Percentiles rank a stretch among this genome's conserved stretches.
These are phyloP conservation scores for Gadopsis bispinosus DNA, from an alignment of 2,797 vertebrate genomes.

Conservation along the genomic window DNA sequence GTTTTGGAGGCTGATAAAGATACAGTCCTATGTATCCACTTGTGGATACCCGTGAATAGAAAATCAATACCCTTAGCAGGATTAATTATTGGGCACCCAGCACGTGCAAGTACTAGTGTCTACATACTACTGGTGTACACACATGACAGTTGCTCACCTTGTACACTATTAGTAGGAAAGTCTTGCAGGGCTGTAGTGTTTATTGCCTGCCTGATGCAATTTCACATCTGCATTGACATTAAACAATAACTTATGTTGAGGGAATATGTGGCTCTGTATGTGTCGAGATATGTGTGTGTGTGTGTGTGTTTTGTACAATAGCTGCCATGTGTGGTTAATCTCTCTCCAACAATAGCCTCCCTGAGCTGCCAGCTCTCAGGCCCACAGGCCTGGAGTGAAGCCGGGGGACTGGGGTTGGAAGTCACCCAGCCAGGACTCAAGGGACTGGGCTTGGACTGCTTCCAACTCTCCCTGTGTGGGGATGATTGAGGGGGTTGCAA, in stretches of 20 bases:
- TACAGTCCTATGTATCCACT: slow-evolving; percentile 65
- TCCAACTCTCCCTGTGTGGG: slow-evolving; percentile 75
- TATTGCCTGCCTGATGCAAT: slow-evolving; percentile 28
- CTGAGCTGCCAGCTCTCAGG: slow-evolving; percentile 73
- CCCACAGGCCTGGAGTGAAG: slow-evolving; percentile 76
- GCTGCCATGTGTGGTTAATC: slow-evolving; percentile 80
- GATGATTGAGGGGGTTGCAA: slow-evolving; percentile 77
- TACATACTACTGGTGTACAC: slow-evolving; percentile 18
- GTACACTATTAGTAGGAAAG: slow-evolving; percentile 29
- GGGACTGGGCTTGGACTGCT: slow-evolving; percentile 71
- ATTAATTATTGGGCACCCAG: slow-evolving; percentile 65
- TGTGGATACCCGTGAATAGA: slow-evolving; percentile 64
- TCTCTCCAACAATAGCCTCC: slow-evolving; percentile 74
- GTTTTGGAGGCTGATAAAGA: slow-evolving; percentile 75
- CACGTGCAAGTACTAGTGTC: slow-evolving; percentile 18
- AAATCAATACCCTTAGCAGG: slow-evolving; percentile 69
- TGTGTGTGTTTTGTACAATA: slow-evolving; percentile 62
- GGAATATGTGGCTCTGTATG: slow-evolving; percentile 43
- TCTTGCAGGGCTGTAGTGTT: slow-evolving; percentile 19
- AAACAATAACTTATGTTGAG: slow-evolving; percentile 63
- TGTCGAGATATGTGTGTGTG: slow-evolving; percentile 32
- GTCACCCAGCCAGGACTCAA: slow-evolving; percentile 77
- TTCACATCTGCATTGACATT: slow-evolving; percentile 52
- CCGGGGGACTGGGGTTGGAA: slow-evolving; percentile 76
- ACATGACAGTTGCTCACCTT: slow-evolving; percentile 55